Percentiles rank a stretch among this genome's conserved stretches.
These are phyloP conservation scores for Scarus forsteni DNA, from an alignment of 2,797 vertebrate genomes.

Conservation along the genomic window DNA sequence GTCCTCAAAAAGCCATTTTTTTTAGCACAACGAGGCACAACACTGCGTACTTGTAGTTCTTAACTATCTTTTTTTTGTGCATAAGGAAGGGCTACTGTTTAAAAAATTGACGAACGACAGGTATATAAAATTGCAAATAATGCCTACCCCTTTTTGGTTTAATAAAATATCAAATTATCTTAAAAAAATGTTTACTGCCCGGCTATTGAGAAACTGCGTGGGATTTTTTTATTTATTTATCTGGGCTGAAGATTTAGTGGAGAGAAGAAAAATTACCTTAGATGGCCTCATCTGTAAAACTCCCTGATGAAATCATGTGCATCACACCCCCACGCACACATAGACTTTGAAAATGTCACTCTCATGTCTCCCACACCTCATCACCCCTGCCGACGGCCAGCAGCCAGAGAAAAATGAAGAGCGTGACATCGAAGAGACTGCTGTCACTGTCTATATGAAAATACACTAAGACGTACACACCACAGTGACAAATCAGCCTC, in stretches of 20 bases:
- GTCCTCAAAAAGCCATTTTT: too few species aligned
- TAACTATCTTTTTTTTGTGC: too few species aligned
- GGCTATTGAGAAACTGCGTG: constrained; percentile 1
- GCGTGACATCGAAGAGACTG: constrained; percentile 49
- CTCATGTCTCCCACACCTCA: constrained; percentile 18
- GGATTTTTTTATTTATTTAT: constrained; percentile 43
- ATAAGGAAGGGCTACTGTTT: too few species aligned
- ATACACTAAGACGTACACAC: constrained; percentile 29
- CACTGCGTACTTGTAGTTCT: too few species aligned
- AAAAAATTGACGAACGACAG: too few species aligned
- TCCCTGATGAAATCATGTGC: constrained; percentile 45
- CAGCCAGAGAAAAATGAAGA: constrained; percentile 45
- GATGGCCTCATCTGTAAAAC: constrained; percentile 58
- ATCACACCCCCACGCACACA: constrained; percentile 1
- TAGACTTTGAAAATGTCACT: constrained; percentile 14
- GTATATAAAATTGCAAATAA: too few species aligned
- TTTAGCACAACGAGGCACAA: too few species aligned
- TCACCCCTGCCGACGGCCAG: constrained; percentile 47
- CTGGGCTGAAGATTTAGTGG: constrained; percentile 41
- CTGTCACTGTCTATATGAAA: constrained; percentile 47
- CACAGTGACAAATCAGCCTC: constrained; percentile 52
- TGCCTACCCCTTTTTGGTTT: too few species aligned
- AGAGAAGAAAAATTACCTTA: neutral
- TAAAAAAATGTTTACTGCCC: too few species aligned
- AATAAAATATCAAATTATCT: too few species aligned